Base-by-base conservation (phyloP, 2,797 vertebrate genomes). In the Chromis chromis region DNA sequence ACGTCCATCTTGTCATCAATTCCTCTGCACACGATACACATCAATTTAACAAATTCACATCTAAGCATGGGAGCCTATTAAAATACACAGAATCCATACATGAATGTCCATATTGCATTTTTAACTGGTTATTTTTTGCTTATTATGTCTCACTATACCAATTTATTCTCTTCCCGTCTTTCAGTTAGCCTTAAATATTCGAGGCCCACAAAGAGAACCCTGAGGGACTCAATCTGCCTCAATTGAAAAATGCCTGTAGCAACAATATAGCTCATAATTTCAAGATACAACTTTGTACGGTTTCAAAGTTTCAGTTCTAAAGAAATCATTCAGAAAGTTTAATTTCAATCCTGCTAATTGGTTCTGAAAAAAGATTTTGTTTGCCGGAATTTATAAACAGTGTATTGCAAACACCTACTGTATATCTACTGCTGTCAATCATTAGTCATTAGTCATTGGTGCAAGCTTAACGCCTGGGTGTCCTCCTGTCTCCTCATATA, bases 151-250 rank as follows among this genome's bases (percentile, higher is more conserved):
- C 27, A 28, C 7, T 0, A 1, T 24, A 19, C 31, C 22, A 40
- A 11, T 48, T 13, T 16, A 14, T 59, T 10, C 42, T 46, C 57
- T 55, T 4, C 22, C 46, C 14, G 33, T 72, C 33, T 50, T 31
- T 49, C 12, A 56, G 25, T 44, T 52, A 57, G 7, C 4, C 25
- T 13, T 67, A 7, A 65, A 56, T 55, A 40, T 61, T 17, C 50
- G 46, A 49, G 31, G 50, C 60, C 44, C 28, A 1, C 3, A 16
- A 49, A 13, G 14, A 11, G 42, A 73, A 17, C 52, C n/a, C 31
- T 31, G 8, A n/a, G 55, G 63, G 36, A 48, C 17, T 65, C 48
- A 12, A 50, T 44, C 10, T 39, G 33, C 10, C 54, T 17, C 19
- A 16, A 54, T 59, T 69, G 7, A 68, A 1, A 8, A 69, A 40